Base-by-base conservation (phyloP, 1,140 invertebrate species). In the Monochamus saltuarius region DNA sequence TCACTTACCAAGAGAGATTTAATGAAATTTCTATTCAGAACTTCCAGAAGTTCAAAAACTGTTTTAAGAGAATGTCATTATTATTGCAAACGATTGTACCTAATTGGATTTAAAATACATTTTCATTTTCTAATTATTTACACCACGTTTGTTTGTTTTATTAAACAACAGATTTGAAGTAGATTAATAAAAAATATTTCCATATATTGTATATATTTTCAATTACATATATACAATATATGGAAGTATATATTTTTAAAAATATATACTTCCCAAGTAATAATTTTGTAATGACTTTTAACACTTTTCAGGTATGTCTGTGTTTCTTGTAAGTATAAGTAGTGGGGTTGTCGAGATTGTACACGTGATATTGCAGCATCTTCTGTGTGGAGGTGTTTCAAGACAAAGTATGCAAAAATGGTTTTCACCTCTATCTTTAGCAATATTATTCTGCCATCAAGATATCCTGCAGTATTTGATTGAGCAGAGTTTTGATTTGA, bases 371-470 rank as follows among this genome's bases (percentile, higher is more conserved):
- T 45, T 75, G 46, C 55, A 70, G 29, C 68, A 75, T 63, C 54
- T 75, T 8, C 39, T 75, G 6, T 34, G 29, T 17, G 74, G 73
- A 17, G 74, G 74, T 11, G 61, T 73, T 37, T 73, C 74, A 3
- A 72, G 58, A 49, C 64, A 64, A 53, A 62, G 50, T 17, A 67
- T 75, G 34, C 64, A 74, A 58, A 40, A 45, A 11, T 45, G 53
- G n/a, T 56, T 75, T 34, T 73, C 74, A 8, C 66, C 71, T 4
- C 19, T 71, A 37, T 65, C 71, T 16, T 37, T 75, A 9, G 66
- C 74, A 9, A 62, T 73, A 39, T 42, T 75, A 34, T 75, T 70
- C 54, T 51, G 51, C 8, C 62, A 73, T 37, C 40, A 65, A 8
- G 16, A 65, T 19, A 59, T 75, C 34, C 37, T 73, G 8, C 55